A percentile compares a stretch with the other conserved stretches of the same genome.
phyloP scores from a whole-genome alignment of 2,888 invertebrate species.

The Tipula helvola region DNA sequence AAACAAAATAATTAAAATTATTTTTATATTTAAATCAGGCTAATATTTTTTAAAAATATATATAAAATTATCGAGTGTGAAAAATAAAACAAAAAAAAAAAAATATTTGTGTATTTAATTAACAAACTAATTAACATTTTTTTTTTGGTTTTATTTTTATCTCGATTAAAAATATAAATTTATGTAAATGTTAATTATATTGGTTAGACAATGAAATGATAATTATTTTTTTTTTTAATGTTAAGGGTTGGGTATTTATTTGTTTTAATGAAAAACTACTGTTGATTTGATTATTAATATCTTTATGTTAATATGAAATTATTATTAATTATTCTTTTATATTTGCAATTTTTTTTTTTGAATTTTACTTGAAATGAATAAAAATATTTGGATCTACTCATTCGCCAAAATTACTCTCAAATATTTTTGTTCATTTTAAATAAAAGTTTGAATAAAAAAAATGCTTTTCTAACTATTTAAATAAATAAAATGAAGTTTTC shows the following conservation, averaged over 20 bases:
- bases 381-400: background rate
- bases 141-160: background rate
- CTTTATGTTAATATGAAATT: background rate
- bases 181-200: background rate
- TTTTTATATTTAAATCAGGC: background rate
- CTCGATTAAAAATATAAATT: background rate
- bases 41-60: background rate
- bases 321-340: background rate
- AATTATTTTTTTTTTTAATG: background rate
- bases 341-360: background rate
- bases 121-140: background rate
- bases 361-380: background rate
- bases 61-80: background rate
- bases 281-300: background rate
- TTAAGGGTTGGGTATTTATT: background rate
- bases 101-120: background rate
- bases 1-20: slow-evolving; percentile 4
- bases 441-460: background rate
- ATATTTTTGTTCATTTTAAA: background rate
- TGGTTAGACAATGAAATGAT: background rate
- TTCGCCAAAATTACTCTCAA: background rate
- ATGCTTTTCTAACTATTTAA: background rate
- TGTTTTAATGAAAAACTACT: background rate
- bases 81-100: background rate
- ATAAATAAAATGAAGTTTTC: background rate